These are phyloP conservation scores for Crocidura indochinensis DNA, from an alignment of 2,797 vertebrate genomes.

Conservation along the genomic window DNA sequence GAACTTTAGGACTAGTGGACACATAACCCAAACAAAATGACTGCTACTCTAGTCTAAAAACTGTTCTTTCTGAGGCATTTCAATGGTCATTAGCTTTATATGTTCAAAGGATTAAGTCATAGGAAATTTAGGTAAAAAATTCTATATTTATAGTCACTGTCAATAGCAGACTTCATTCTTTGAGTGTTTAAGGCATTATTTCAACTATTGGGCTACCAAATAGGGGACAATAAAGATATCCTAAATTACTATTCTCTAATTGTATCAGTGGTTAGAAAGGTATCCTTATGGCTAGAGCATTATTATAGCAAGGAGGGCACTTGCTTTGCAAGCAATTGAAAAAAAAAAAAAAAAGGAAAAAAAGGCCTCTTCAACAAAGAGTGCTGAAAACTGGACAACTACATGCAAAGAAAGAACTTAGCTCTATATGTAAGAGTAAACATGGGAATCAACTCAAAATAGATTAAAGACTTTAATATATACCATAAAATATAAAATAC, in stretches of 20 bases:
- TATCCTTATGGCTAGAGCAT: not conserved
- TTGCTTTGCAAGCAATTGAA: too few relatives aligned
- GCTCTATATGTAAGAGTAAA: too few relatives aligned
- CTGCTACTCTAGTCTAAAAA: not conserved
- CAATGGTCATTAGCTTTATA: conserved; percentile 50
- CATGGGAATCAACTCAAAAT: too few relatives aligned
- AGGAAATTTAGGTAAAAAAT: conserved; percentile 70
- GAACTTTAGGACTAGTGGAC: not conserved
- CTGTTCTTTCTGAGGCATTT: conserved; percentile 54
- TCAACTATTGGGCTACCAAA: conserved; percentile 47
- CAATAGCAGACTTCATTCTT: conserved; percentile 55
- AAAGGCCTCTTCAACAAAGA: too few relatives aligned
- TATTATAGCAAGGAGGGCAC: too few relatives aligned
- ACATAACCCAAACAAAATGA: conserved; percentile 23
- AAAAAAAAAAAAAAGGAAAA: too few relatives aligned
- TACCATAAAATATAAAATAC: too few relatives aligned
- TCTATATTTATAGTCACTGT: conserved; percentile 70
- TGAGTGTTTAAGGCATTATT: conserved; percentile 73
- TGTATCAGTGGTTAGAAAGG: conserved; percentile 54
- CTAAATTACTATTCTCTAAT: conserved; percentile 66
- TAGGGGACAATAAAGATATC: conserved; percentile 49
- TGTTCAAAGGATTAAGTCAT: conserved; percentile 77
- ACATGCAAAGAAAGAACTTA: too few relatives aligned
- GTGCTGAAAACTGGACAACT: too few relatives aligned
- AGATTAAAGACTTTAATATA: too few relatives aligned